These are phyloP conservation scores for Heterotis niloticus DNA, from an alignment of 2,113 vertebrate genomes.

Conservation along the genomic window DNA sequence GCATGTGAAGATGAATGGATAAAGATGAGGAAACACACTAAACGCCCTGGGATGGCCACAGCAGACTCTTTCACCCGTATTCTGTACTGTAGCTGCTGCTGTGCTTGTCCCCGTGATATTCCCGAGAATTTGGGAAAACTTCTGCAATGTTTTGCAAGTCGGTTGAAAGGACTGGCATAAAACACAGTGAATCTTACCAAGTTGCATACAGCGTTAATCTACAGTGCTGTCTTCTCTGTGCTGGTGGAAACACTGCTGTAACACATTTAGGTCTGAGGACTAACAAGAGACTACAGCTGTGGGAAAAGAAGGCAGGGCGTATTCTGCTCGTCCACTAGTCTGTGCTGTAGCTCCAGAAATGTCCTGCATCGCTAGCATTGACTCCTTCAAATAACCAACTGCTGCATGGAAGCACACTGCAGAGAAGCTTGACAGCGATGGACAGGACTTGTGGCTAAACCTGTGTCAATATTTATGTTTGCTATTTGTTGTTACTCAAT, in stretches of 20 bases:
- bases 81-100: neutral
- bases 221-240: no score
- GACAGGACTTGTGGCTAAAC: neutral
- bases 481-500: neutral
- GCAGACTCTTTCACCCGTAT: neutral
- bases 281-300: neutral
- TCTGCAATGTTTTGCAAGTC: neutral
- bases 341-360: constrained; percentile 56
- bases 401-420: neutral
- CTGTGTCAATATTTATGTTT: neutral
- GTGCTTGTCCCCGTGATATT: neutral
- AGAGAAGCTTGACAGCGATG: neutral
- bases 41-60: neutral
- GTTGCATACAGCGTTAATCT: no score
- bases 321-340: constrained; percentile 56
- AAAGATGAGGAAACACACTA: neutral
- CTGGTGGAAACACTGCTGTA: no score
- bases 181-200: no score
- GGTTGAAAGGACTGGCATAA: no score
- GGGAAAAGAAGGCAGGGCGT: neutral
- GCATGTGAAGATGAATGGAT: no score
- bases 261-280: neutral
- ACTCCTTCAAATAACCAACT: neutral
- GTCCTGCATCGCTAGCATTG: neutral
- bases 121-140: neutral